Percentiles rank a stretch among this genome's conserved stretches.
Conservation (phyloP, 2,113 vertebrate genomes). For the Morone chrysops region DNA sequence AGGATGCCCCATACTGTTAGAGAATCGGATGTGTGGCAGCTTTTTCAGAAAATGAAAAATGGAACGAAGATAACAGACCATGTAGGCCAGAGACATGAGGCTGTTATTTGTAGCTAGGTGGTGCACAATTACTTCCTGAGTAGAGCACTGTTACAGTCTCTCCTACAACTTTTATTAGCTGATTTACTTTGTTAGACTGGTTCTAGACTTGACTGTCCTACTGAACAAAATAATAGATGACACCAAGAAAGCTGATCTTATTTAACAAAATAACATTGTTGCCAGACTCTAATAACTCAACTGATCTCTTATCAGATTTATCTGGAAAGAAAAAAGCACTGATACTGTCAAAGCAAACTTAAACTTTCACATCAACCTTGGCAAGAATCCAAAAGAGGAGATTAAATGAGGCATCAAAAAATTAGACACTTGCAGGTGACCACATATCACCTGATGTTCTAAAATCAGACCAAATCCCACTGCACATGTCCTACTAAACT, state of each 20-base stretch:
- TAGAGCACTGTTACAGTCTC: too few relatives aligned
- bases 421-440: not conserved
- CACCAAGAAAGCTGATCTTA: not conserved
- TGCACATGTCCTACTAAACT: conserved; percentile 14
- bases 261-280: not conserved
- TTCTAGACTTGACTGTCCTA: not conserved
- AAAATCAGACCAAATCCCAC: conserved; percentile 41
- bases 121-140: too few relatives aligned
- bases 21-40: too few relatives aligned
- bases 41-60: too few relatives aligned
- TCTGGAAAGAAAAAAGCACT: not conserved
- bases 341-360: not conserved
- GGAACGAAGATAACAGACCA: too few relatives aligned
- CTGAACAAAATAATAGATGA: not conserved
- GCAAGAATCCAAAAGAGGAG: not conserved
- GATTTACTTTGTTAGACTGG: not conserved
- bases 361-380: not conserved
- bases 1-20: too few relatives aligned
- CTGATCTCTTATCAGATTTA: not conserved
- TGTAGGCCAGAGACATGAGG: too few relatives aligned
- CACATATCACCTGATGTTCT: conserved; percentile 10
- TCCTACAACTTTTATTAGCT: too few relatives aligned
- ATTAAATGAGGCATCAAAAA: conserved; percentile 15
- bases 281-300: not conserved
- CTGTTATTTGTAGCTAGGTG: too few relatives aligned